Percentiles rank a stretch among this genome's conserved stretches.
phyloP scores from a whole-genome alignment of 1,140 invertebrate genomes.

The Dendrolimus kikuchii region DNA sequence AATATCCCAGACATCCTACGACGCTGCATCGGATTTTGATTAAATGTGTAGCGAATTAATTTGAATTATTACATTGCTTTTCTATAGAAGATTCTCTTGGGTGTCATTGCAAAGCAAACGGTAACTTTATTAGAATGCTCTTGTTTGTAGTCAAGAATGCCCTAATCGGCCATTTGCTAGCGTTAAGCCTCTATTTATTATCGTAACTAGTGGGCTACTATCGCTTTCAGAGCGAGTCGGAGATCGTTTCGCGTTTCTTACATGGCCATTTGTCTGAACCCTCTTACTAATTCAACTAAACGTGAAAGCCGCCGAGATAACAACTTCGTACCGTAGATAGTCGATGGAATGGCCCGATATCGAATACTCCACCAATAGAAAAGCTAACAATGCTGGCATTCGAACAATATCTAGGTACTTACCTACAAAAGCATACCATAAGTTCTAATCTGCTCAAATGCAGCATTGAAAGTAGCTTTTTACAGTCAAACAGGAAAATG shows the following conservation, averaged over 20 bases:
- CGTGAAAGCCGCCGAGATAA: slow-evolving; percentile 31
- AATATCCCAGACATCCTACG: no score
- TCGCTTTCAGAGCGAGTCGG: slow-evolving; percentile 40
- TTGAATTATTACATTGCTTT: no score
- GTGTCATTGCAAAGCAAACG: slow-evolving; percentile 52
- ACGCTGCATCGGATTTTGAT: no score
- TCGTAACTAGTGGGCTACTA: slow-evolving; percentile 58
- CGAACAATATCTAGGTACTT: no score
- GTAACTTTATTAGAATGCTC: slow-evolving; percentile 59
- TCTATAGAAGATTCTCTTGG: slow-evolving; percentile 21
- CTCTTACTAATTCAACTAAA: slow-evolving; percentile 51
- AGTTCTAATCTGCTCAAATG: no score
- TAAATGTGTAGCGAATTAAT: no score
- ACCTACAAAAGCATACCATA: no score
- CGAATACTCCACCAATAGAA: slow-evolving; percentile 4
- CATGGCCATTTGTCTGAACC: slow-evolving; percentile 40
- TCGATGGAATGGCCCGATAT: slow-evolving; percentile 18
- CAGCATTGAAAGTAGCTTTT: no score
- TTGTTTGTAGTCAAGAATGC: slow-evolving; percentile 61
- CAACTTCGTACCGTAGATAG: slow-evolving; percentile 28
- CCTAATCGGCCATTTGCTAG: slow-evolving; percentile 63
- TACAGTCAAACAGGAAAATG: no score
- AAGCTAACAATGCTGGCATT: no score
- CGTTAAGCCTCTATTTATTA: slow-evolving; percentile 65
- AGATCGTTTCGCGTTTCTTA: slow-evolving; percentile 47